Base-by-base conservation (phyloP, 2,797 vertebrate species). In the Rhynchotus rufescens region DNA sequence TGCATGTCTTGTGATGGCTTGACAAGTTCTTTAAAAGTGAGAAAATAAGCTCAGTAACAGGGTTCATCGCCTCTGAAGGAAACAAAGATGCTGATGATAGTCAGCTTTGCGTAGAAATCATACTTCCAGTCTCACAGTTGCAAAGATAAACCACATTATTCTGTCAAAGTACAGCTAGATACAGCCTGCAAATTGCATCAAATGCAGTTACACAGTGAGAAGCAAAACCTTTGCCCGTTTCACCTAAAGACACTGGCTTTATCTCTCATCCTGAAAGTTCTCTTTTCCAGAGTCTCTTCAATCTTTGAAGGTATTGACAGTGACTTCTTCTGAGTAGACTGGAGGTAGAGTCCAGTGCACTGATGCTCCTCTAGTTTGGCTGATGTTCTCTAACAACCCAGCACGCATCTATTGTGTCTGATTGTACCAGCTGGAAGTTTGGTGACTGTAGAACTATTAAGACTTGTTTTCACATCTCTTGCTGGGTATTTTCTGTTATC, bases 301-400 rank as follows among this genome's bases (percentile, higher is more conserved):
- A 89, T 83, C 62, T 96, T 75, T 87, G 84, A 92, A 78, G 26
- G 42, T 68, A 80, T 86, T 87, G 82, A 66, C 51, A 56, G 56
- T 82, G 82, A 64, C 8, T 87, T 88, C 88, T 85, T 92, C 66
- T 59, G 90, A 85, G 90, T 44, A 85, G 73, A 73, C 56, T 92
- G 84, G 66, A 90, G n/a, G 71, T 69, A 89, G 62, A 44, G 61
- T 92, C 73, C 8, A 66, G 76, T 6, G 15, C 84, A 52, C 59
- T 83, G 88, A 59, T 32, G 1, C 47, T 72, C n/a, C 34, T 73
- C 78, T 62, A 83, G 59, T 56, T 76, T 85, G 69, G 28, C 38
- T 89, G 73, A 47, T 80, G 57, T 66, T 94, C 54, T 78, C 0
- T 80, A 78, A 93, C 75, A 93, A 80, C 69, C 62, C 45, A 89